Evolutionary conservation across 2,888 invertebrate genomes (phyloP).

Genomic region (Alitta virens): DNA sequence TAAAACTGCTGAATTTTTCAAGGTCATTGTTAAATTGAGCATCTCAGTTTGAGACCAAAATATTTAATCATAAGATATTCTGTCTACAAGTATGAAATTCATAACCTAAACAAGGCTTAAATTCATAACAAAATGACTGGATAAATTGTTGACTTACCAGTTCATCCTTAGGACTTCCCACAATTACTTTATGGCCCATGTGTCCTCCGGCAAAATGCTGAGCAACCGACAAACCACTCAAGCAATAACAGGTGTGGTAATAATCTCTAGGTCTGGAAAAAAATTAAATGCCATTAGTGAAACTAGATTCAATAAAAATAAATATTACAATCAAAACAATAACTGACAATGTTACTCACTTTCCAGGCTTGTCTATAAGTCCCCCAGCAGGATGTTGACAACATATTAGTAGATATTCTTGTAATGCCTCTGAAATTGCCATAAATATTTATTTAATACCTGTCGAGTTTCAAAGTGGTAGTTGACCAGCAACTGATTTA

Average conservation of each 20-base stretch:
- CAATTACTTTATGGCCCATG: constrained; percentile 57
- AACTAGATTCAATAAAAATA: no score
- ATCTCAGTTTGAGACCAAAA: no score
- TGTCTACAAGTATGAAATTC: no score
- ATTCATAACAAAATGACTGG: no score
- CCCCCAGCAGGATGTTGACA: constrained; percentile 85
- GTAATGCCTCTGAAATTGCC: constrained; percentile 64
- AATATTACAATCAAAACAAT: no score
- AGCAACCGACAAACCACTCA: constrained; percentile 91
- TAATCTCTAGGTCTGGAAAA: constrained; percentile 77
- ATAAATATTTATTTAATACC: background rate
- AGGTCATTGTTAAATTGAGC: no score
- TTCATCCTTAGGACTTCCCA: constrained; percentile 71
- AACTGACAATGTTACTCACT: constrained; percentile 63
- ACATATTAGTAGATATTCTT: constrained; percentile 90
- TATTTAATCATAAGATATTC: no score
- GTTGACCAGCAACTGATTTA: no score
- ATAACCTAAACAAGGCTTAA: no score
- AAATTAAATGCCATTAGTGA: no score
- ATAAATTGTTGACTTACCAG: constrained; percentile 64
- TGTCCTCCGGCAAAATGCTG: constrained; percentile 64
- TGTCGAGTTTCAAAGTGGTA: background rate
- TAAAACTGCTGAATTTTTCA: no score
- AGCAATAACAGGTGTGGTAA: constrained; percentile 95
- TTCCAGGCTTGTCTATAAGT: constrained; percentile 92